Base-by-base conservation (phyloP, 2,797 vertebrate species). In the Clangula hyemalis region DNA sequence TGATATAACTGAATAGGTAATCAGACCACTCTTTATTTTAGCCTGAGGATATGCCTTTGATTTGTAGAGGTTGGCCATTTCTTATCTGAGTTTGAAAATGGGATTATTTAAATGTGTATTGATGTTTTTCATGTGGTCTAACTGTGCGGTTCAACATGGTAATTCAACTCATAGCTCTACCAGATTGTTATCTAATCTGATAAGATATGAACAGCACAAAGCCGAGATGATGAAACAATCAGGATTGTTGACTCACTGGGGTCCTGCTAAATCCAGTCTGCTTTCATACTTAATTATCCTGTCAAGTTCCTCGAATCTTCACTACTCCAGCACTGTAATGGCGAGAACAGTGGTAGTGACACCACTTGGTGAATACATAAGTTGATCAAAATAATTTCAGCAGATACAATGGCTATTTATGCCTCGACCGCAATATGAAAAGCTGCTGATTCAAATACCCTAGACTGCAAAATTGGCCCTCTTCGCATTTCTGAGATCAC, bases 241-340 rank as follows among this genome's bases (percentile, higher is more conserved):
- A 89, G 93, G 96, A 94, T 90, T 97, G 97, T 96, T 97, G 97
- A 97, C 96, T 97, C 97, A 97, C 89, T 94, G 89, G 93, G 97
- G 94, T 95, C 95, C 93, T 92, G 79, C 96, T 97, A 97, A 97
- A 97, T 95, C 96, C 96, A 96, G 96, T 94, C 94, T 97, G 96
- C 97, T 97, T 97, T 97, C 96, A 95, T 97, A 97, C 96, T 97
- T 97, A 97, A 97, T 97, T 96, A 97, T 97, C 96, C 96, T 97
- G 97, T 97, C 97, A 97, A 95, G 86, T 95, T 97, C 64, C 85
- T 91, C 3, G 3, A 93, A 88, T 97, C 89, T 94, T 38, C 74
- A 83, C 96, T 97, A 68, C 90, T 87, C 90, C 96, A 95, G 89
- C 93, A 36, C 85, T 32, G 90, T 32, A 3, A 93, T 92, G 94